Percentiles rank a stretch among this genome's conserved stretches.
These are phyloP conservation scores for Illadopsis cleaveri DNA, from an alignment of 2,113 vertebrate species.

Conservation along the genomic window DNA sequence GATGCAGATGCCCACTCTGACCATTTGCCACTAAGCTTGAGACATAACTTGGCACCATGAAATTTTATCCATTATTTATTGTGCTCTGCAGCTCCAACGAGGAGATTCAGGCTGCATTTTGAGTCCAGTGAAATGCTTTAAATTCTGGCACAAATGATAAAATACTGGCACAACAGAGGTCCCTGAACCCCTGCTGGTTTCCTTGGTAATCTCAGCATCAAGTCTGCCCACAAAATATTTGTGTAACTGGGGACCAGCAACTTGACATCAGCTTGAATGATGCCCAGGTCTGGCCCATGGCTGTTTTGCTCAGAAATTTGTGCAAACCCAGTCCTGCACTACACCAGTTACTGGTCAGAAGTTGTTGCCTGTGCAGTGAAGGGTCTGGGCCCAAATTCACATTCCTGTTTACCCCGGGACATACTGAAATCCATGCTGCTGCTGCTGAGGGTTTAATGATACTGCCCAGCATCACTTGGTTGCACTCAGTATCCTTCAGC, in stretches of 20 bases:
- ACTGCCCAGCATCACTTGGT: background rate
- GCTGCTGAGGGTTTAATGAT: background rate
- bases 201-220: background rate
- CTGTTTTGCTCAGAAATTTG: background rate
- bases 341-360: background rate
- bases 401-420: background rate
- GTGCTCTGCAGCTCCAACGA: conserved; percentile 27
- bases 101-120: conserved; percentile 33
- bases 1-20: conserved; percentile 2
- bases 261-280: background rate
- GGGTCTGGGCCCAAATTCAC: background rate
- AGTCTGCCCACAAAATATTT: background rate
- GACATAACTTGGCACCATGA: background rate
- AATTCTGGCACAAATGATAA: conserved; percentile 53
- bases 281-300: background rate
- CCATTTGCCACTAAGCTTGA: background rate
- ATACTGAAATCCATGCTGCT: background rate
- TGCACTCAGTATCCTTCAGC: background rate
- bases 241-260: background rate
- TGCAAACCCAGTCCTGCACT: background rate
- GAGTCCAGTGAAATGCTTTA: conserved; percentile 38
- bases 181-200: conserved; percentile 30
- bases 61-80: conserved; percentile 57
- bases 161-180: conserved; percentile 41
- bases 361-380: background rate